Conservation (phyloP, 2,888 invertebrate species). For the Lamellibrachia columna region DNA sequence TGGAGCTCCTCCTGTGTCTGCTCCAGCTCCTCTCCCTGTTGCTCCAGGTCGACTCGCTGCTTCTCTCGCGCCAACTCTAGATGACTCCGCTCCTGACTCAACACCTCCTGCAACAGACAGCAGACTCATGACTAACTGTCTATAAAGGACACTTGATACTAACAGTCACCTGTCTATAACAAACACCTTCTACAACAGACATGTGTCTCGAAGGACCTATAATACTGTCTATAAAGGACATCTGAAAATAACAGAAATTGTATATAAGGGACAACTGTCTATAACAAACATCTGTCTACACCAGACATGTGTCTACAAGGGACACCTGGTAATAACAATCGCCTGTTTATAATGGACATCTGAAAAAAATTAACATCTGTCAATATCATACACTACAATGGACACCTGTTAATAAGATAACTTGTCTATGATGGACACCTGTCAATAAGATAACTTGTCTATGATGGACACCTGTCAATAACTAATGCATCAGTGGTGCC, state of each 20-base stretch:
- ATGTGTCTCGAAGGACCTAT: too few species aligned
- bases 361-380: too few species aligned
- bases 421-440: too few species aligned
- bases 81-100: background rate
- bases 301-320: background rate
- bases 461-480: too few species aligned
- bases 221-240: background rate
- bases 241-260: background rate
- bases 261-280: background rate
- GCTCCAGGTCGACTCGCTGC: background rate
- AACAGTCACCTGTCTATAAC: too few species aligned
- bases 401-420: too few species aligned
- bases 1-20: background rate
- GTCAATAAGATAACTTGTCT: too few species aligned
- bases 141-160: background rate
- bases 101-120: slow-evolving; percentile 18
- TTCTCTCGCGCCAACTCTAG: background rate
- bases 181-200: too few species aligned
- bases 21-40: background rate
- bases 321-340: background rate
- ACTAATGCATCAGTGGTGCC: too few species aligned
- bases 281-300: background rate
- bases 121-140: background rate
- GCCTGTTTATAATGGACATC: too few species aligned
- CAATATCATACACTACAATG: too few species aligned